Conservation (phyloP, 1,140 invertebrate species). For the Panagrolaimus sp. region DNA sequence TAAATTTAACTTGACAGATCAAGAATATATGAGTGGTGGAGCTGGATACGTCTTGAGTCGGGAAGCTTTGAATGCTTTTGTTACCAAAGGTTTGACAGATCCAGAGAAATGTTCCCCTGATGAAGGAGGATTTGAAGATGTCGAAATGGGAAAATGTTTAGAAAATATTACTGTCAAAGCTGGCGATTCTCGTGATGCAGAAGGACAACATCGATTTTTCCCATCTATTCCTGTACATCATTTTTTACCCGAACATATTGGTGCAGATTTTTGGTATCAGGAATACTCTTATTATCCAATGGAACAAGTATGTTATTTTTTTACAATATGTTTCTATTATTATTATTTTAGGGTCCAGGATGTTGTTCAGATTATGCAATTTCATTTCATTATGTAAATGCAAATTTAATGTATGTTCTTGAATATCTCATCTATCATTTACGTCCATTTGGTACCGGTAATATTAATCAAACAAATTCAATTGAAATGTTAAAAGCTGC, state of each 20-base stretch:
- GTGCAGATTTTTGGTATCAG: constrained; percentile 82
- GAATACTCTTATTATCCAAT: constrained; percentile 84
- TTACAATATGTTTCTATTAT: constrained; percentile 19
- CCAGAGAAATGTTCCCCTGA: constrained; percentile 68
- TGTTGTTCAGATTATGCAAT: constrained; percentile 92
- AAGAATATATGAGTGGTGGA: constrained; percentile 84
- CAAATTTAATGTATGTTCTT: constrained; percentile 76
- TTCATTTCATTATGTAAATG: constrained; percentile 89
- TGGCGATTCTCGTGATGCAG: constrained; percentile 75
- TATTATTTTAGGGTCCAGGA: constrained; percentile 71
- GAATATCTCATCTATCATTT: constrained; percentile 94
- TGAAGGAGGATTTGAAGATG: constrained; percentile 80
- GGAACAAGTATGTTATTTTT: constrained; percentile 68
- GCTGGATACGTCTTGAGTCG: constrained; percentile 62
- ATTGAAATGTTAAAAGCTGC: constrained; percentile 4
- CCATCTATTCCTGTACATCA: constrained; percentile 86
- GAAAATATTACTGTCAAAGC: constrained; percentile 78
- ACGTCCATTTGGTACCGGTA: constrained; percentile 71
- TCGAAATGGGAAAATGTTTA: constrained; percentile 85
- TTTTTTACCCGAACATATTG: constrained; percentile 75
- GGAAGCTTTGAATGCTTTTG: constrained; percentile 58
- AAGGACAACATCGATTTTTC: constrained; percentile 81
- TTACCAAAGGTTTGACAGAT: constrained; percentile 65
- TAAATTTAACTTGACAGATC: constrained; percentile 60
- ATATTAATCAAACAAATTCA: constrained; percentile 15